Base-by-base conservation (phyloP, 2,113 vertebrate genomes). In the Pterophyllum scalare region DNA sequence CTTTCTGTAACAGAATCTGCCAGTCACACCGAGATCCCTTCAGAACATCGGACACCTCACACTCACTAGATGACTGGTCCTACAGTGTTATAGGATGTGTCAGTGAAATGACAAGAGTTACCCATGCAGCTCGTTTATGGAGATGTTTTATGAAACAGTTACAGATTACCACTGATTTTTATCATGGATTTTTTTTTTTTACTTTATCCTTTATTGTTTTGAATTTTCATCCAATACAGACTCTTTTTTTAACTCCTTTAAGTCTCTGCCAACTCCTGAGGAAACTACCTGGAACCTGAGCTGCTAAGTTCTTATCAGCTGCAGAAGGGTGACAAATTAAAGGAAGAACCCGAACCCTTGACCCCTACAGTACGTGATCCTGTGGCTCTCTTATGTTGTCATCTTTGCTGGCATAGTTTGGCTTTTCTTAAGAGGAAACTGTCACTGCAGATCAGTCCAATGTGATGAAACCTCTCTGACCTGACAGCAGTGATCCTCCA, bases 401-500 rank as follows among this genome's bases (percentile, higher is more conserved):
- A 3, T 26, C 62, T 46, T 67, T 26, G 22, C 3, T 0, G 0
- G 64, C 35, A 26, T 7, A 26, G 22, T 46, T 3, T 3, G 43
- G 14, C 5, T 49, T 15, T 49, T 67, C 38, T 67, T 67, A 26
- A 26, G 40, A 65, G 38, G 62, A 38, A 43, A 43, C 28, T 43
- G 62, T 67, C 8, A 0, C 64, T 67, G 62, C 15, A 6, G 38
- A 0, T 35, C 31, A 14, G 13, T 14, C 46, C 46, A 17, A 7
- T 17, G 12, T 49, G 11, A 49, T 17, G 15, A 17, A 49, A 49
- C 14, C 46, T 6, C 13, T 26, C 14, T 0, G 35, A 15, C 62
- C 62, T 17, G 22, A 24, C 1, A 22, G 14, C n/a, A 0, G 22
- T 9, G n/a, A 65, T 10, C 35, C 62, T 9, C 35, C n/a, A 43